These are phyloP conservation scores for Megaceryle maxima DNA, from an alignment of 2,113 vertebrate species.

Conservation along the genomic window DNA sequence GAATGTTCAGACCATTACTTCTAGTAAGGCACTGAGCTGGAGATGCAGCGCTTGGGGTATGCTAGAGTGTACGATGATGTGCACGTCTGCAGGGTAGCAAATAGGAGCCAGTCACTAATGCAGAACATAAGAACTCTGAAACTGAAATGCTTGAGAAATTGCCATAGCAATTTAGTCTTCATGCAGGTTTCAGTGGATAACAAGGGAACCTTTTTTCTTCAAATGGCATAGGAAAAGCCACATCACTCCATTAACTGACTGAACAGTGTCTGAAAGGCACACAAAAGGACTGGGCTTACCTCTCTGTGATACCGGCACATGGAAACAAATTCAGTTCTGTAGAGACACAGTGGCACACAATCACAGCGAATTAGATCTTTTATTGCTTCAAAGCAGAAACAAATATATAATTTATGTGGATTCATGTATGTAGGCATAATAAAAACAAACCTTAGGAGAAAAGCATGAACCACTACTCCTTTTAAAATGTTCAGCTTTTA, in stretches of 20 bases:
- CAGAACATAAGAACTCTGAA: not conserved
- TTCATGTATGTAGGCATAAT: not conserved
- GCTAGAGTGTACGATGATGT: not conserved
- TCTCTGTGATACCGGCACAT: not conserved
- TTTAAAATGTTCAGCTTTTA: not conserved
- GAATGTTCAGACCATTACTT: not conserved
- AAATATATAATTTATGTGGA: not conserved
- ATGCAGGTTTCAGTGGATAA: not conserved
- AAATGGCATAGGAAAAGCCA: not conserved
- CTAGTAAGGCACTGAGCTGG: not conserved
- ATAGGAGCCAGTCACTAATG: not conserved
- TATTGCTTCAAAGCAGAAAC: not conserved
- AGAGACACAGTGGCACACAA: not conserved
- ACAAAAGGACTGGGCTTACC: not conserved
- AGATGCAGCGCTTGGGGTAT: fast-evolving
- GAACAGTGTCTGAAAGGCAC: not conserved
- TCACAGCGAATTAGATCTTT: not conserved
- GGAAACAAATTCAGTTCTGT: not conserved
- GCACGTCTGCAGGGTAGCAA: not conserved
- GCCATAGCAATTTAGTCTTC: not conserved
- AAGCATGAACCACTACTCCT: not conserved
- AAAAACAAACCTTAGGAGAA: not conserved
- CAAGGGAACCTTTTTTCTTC: not conserved
- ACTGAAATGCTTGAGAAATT: not conserved
- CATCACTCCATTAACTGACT: not conserved